Percentiles rank a stretch among this genome's conserved stretches.
Conservation (phyloP, 2,113 vertebrate genomes). For the Leucopsar rothschildi region DNA sequence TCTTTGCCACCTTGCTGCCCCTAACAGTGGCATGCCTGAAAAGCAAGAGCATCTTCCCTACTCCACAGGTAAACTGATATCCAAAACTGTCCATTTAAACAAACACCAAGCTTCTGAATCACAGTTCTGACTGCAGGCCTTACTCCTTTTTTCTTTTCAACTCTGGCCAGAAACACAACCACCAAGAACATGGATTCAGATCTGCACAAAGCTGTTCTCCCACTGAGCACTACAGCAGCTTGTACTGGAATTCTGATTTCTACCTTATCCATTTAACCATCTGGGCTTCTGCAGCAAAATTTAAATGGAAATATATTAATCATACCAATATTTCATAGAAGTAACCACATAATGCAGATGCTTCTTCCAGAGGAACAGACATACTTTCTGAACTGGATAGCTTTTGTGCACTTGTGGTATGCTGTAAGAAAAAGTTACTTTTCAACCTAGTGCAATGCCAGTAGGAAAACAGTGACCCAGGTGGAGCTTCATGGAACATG, state of each 20-base stretch:
- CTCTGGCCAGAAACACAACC: not conserved
- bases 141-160: not conserved
- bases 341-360: not conserved
- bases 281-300: not conserved
- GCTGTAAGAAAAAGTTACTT: rapidly evolving
- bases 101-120: not conserved
- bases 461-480: not conserved
- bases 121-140: not conserved
- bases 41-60: not conserved
- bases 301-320: not conserved
- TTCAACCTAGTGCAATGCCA: not conserved
- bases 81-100: not conserved
- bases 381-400: not conserved
- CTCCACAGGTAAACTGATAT: not conserved
- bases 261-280: not conserved
- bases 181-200: not conserved
- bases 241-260: not conserved
- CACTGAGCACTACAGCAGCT: not conserved
- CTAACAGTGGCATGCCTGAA: not conserved
- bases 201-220: not conserved
- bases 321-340: not conserved
- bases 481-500: not conserved
- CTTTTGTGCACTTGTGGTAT: not conserved
- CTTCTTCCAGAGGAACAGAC: not conserved
- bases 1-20: not conserved